Percentiles rank a stretch among this genome's conserved stretches.
Evolutionary conservation across 2,888 invertebrate species (phyloP).

Genomic region (Xylota sylvarum): DNA sequence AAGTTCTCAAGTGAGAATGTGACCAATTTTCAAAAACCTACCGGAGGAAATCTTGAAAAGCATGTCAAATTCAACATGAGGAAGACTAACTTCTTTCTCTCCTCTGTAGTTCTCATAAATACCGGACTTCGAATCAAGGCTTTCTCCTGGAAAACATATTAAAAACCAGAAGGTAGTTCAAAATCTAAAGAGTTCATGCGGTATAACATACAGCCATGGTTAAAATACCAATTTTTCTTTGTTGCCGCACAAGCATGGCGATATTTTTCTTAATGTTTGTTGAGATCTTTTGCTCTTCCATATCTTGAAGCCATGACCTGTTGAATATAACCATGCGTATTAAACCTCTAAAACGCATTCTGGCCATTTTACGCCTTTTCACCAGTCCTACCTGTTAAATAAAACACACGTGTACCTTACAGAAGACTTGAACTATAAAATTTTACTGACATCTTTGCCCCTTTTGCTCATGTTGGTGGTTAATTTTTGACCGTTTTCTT

Average conservation of each 20-base stretch:
- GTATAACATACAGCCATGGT: slow-evolving; percentile 84
- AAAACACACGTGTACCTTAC: background rate
- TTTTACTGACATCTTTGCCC: slow-evolving; percentile 35
- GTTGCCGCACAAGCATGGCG: slow-evolving; percentile 86
- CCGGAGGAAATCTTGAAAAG: slow-evolving; percentile 87
- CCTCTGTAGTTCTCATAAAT: slow-evolving; percentile 86
- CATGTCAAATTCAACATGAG: slow-evolving; percentile 88
- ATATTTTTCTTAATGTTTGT: slow-evolving; percentile 85
- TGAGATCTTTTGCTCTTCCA: slow-evolving; percentile 78
- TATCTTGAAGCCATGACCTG: slow-evolving; percentile 79
- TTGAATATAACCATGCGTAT: slow-evolving; percentile 87
- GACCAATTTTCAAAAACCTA: slow-evolving; percentile 57
- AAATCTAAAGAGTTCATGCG: background rate
- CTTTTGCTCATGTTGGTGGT: slow-evolving; percentile 41
- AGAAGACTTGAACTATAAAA: background rate
- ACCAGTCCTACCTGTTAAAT: slow-evolving; percentile 43
- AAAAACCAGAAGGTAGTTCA: background rate
- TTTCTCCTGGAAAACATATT: slow-evolving; percentile 86
- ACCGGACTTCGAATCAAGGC: slow-evolving; percentile 87
- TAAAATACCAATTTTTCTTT: slow-evolving; percentile 86
- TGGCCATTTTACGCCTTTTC: slow-evolving; percentile 85
- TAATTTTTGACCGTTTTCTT: background rate
- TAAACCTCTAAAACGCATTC: slow-evolving; percentile 86
- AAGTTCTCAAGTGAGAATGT: no score
- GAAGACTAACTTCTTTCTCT: slow-evolving; percentile 87